phyloP scores from a whole-genome alignment of 1,140 invertebrate genomes.

The Archegozetes longisetosus region DNA sequence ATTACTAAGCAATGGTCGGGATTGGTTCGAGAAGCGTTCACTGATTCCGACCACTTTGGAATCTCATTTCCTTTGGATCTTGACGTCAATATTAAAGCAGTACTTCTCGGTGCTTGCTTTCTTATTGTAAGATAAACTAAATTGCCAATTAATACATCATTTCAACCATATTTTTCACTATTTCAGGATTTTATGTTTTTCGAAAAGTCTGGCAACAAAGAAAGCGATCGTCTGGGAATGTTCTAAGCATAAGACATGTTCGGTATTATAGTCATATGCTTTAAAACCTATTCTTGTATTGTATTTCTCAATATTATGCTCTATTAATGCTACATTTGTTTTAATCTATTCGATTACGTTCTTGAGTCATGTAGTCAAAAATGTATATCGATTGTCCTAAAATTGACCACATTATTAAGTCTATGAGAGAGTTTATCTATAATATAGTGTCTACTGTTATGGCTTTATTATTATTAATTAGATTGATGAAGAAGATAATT shows the following conservation, averaged over 20 bases:
- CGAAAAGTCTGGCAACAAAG: conserved; percentile 33
- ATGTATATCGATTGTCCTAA: too few species aligned
- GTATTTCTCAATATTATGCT: too few species aligned
- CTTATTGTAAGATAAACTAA: conserved; percentile 24
- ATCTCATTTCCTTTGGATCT: conserved; percentile 60
- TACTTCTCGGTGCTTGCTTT: conserved; percentile 47
- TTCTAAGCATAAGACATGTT: conserved; percentile 24
- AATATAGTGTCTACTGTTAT: too few species aligned
- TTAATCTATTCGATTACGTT: too few species aligned
- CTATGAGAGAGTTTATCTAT: too few species aligned
- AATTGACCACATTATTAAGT: too few species aligned
- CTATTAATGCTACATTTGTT: too few species aligned
- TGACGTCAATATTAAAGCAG: conserved; percentile 61
- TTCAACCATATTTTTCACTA: conserved; percentile 24
- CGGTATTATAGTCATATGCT: too few species aligned
- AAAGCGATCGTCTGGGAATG: conserved; percentile 30
- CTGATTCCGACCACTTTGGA: conserved; percentile 57
- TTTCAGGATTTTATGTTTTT: conserved; percentile 59
- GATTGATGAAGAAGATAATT: too few species aligned
- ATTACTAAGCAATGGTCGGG: conserved; percentile 62
- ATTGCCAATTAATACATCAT: neutral
- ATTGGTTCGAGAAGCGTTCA: conserved; percentile 47
- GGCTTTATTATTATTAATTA: too few species aligned
- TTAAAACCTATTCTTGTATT: too few species aligned
- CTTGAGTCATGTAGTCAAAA: too few species aligned